Evolutionary conservation across 1,140 invertebrate species (phyloP).

Genomic region (Drosophila orena): DNA sequence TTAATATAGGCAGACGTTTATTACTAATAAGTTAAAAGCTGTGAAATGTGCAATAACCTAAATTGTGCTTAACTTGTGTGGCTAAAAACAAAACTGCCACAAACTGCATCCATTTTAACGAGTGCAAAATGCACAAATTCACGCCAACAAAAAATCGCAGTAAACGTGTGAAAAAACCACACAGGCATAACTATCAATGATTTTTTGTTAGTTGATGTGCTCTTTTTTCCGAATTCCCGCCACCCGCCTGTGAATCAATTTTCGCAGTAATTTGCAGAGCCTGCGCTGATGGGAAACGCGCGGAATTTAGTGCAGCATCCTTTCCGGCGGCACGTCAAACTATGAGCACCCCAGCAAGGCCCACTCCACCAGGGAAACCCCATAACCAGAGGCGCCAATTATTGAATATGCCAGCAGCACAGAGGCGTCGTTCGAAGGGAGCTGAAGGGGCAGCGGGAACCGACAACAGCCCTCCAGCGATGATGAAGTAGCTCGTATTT

Average conservation of each 20-base stretch:
- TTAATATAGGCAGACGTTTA: too few species aligned
- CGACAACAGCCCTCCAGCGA: neutral
- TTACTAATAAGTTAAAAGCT: too few species aligned
- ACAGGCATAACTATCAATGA: conserved; percentile 15
- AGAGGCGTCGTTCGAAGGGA: conserved; percentile 1
- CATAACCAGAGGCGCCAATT: conserved; percentile 55
- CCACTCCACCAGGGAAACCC: conserved; percentile 9
- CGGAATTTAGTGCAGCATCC: conserved; percentile 73
- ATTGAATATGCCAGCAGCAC: conserved; percentile 66
- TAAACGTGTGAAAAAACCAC: conserved; percentile 61
- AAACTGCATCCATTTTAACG: conserved; percentile 13
- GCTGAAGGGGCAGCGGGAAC: neutral
- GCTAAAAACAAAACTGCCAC: neutral
- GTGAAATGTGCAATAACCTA: too few species aligned
- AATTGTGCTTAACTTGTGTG: too few species aligned
- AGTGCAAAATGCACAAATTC: conserved; percentile 29
- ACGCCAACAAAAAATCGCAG: conserved; percentile 14
- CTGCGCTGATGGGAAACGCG: conserved; percentile 46
- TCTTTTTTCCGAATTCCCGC: neutral
- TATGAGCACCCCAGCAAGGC: conserved; percentile 21
- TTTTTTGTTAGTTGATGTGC: conserved; percentile 9
- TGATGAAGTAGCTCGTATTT: neutral
- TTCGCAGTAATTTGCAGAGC: conserved; percentile 56
- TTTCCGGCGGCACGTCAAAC: conserved; percentile 67
- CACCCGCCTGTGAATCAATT: conserved; percentile 59